Evolutionary conservation across 1,140 invertebrate genomes (phyloP).

Genomic region (Euura lappo): DNA sequence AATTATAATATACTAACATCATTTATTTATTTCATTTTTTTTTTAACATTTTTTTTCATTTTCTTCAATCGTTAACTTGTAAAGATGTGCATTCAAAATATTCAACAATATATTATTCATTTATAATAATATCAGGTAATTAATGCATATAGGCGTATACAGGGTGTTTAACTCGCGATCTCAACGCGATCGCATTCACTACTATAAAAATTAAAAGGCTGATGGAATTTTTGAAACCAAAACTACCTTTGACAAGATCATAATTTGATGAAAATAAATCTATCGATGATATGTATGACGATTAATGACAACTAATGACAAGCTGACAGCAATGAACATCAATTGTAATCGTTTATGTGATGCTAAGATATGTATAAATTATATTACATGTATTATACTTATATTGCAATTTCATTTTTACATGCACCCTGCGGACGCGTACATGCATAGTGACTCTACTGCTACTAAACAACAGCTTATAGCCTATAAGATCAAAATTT

Average conservation of each 20-base stretch:
- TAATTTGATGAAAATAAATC: too few relatives aligned
- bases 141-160: constrained; percentile 13
- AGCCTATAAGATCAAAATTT: constrained; percentile 6
- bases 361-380: too few relatives aligned
- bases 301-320: neutral
- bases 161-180: constrained; percentile 21
- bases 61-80: constrained; percentile 8
- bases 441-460: neutral
- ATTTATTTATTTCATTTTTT: constrained; percentile 1
- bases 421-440: neutral
- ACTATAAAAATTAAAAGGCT: too few relatives aligned
- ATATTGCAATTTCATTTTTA: too few relatives aligned
- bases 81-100: constrained; percentile 19
- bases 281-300: neutral
- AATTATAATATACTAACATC: neutral
- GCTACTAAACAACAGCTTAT: constrained; percentile 16
- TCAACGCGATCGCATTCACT: neutral
- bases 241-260: too few relatives aligned
- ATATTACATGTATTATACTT: too few relatives aligned
- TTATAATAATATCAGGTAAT: constrained; percentile 14
- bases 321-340: too few relatives aligned
- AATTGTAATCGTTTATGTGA: too few relatives aligned
- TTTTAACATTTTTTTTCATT: neutral
- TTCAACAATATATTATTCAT: constrained; percentile 14
- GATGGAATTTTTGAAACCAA: too few relatives aligned